phyloP scores from a whole-genome alignment of 2,113 vertebrate genomes.

The Pantherophis guttatus region DNA sequence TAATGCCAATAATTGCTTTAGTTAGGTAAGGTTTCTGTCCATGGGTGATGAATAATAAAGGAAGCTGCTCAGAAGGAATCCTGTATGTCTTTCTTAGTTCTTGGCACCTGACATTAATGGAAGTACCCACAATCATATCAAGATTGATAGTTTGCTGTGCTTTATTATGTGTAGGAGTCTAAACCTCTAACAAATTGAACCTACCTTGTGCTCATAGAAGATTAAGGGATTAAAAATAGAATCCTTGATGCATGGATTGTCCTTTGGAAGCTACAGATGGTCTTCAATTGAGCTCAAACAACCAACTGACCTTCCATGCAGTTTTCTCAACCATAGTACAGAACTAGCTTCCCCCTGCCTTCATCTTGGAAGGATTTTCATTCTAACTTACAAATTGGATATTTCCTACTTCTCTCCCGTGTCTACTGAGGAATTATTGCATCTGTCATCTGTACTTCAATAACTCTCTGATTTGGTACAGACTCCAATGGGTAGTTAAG shows the following conservation, averaged over 20 bases:
- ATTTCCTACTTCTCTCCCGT: background rate
- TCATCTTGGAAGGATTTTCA: background rate
- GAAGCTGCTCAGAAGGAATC: background rate
- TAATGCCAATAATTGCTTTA: background rate
- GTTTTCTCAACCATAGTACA: background rate
- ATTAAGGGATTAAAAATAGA: background rate
- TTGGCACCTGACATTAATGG: background rate
- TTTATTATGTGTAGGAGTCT: background rate
- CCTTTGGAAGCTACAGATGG: background rate
- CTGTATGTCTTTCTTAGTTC: background rate
- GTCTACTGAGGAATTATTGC: background rate
- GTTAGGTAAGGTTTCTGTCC: background rate
- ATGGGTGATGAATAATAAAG: background rate
- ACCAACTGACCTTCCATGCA: background rate
- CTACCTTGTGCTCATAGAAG: no score
- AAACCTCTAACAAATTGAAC: background rate
- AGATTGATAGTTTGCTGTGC: background rate
- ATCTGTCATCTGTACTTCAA: no score
- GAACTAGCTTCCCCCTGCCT: background rate
- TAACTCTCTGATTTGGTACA: no score
- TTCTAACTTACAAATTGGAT: background rate
- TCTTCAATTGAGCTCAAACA: background rate
- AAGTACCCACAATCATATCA: background rate
- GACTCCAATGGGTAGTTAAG: no score
- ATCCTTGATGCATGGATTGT: background rate